These are phyloP conservation scores for Hetaerina titia DNA, from an alignment of 2,888 invertebrate genomes.

Conservation along the genomic window DNA sequence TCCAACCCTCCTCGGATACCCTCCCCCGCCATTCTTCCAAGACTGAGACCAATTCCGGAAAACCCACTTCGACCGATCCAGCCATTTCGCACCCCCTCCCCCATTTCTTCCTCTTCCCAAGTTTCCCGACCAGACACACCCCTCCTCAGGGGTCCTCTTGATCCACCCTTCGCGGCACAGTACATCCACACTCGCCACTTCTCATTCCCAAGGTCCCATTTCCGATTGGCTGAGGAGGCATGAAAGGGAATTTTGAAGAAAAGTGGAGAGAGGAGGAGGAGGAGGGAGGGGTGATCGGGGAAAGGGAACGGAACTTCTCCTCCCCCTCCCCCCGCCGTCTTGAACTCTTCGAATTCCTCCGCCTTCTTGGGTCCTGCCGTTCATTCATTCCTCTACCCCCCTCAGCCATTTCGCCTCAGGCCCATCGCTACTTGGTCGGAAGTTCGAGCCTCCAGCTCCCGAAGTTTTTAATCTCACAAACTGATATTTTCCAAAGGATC, in stretches of 20 bases:
- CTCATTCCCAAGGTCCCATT: neutral
- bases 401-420: too few relatives aligned
- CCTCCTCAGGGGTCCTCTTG: neutral
- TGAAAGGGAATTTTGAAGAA: neutral
- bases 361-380: too few relatives aligned
- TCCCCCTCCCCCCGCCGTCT: too few relatives aligned
- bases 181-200: neutral
- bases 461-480: too few relatives aligned
- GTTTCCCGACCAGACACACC: neutral
- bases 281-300: neutral
- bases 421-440: too few relatives aligned
- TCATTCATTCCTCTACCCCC: too few relatives aligned
- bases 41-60: neutral
- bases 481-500: too few relatives aligned
- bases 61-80: neutral
- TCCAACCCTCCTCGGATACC: neutral
- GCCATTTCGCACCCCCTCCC: conserved; percentile 2
- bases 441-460: too few relatives aligned
- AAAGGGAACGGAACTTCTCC: neutral
- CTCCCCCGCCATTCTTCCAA: neutral
- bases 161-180: neutral
- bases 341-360: too few relatives aligned
- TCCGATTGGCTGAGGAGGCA: neutral
- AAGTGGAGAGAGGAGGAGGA: neutral
- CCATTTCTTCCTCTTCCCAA: neutral